Conservation (phyloP, 2,888 invertebrate genomes). For the Ormyrus pomaceus region DNA sequence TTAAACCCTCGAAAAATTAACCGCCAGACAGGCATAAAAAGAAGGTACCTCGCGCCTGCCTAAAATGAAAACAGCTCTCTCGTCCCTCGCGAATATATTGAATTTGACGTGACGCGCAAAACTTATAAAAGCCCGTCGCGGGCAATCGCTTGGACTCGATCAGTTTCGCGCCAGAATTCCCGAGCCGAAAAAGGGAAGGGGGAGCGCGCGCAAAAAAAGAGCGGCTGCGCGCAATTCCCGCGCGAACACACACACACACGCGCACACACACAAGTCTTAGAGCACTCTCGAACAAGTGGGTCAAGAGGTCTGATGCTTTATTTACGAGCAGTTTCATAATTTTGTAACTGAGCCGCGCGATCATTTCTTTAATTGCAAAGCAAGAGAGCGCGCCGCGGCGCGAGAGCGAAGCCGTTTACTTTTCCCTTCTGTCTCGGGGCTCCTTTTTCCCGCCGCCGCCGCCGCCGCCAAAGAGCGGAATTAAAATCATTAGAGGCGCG, state of each 20-base stretch:
- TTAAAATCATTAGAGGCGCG: slow-evolving; percentile 31
- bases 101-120: too few species aligned
- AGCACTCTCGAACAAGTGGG: slow-evolving; percentile 31
- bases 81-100: too few species aligned
- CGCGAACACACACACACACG: too few species aligned
- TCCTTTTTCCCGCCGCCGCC: slow-evolving; percentile 19
- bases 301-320: slow-evolving; percentile 53
- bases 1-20: too few species aligned
- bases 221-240: too few species aligned
- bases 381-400: not conserved
- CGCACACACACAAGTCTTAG: too few species aligned
- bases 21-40: too few species aligned
- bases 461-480: slow-evolving; percentile 3
- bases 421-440: slow-evolving; percentile 4
- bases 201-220: too few species aligned
- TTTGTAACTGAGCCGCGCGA: slow-evolving; percentile 42
- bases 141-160: slow-evolving; percentile 10
- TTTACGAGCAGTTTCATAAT: slow-evolving; percentile 55
- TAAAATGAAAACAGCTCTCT: too few species aligned
- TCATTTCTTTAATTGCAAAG: slow-evolving; percentile 54
- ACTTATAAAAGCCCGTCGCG: too few species aligned
- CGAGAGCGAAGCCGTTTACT: slow-evolving; percentile 20
- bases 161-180: slow-evolving; percentile 14
- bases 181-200: not conserved
- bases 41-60: too few species aligned